phyloP scores from a whole-genome alignment of 1,140 invertebrate species.

The Chironomus tepperi region DNA sequence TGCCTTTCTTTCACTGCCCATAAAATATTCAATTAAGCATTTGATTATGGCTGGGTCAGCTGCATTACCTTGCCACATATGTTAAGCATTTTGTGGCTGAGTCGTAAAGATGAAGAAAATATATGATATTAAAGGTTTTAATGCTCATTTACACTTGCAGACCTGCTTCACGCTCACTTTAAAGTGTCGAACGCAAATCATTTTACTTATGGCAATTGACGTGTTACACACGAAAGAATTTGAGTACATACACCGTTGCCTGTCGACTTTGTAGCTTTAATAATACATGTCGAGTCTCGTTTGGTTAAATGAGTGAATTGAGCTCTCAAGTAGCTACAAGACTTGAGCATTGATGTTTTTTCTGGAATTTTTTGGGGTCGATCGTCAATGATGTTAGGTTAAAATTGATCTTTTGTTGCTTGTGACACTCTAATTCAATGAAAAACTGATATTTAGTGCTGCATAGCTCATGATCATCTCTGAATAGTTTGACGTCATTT shows the following conservation, averaged over 20 bases:
- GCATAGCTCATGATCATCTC: too few species aligned
- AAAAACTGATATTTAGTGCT: too few species aligned
- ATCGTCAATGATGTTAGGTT: too few species aligned
- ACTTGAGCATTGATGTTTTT: too few species aligned
- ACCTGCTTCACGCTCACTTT: neutral
- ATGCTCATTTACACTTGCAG: constrained; percentile 1
- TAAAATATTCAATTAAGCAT: neutral
- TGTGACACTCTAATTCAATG: too few species aligned
- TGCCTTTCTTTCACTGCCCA: neutral
- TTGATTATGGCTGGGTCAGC: neutral
- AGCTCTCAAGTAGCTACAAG: too few species aligned
- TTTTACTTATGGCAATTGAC: neutral
- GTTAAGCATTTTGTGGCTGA: too few species aligned
- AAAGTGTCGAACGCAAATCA: neutral
- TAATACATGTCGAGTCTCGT: neutral
- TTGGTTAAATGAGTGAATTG: neutral
- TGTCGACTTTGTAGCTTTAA: neutral
- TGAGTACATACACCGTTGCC: neutral
- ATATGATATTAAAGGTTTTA: too few species aligned
- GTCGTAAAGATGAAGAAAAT: too few species aligned
- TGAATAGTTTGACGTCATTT: too few species aligned
- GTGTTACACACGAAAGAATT: neutral
- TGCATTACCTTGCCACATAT: neutral
- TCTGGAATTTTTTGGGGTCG: too few species aligned
- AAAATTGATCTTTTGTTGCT: too few species aligned